Conservation (phyloP, 2,888 invertebrate genomes). For the Chirona hameri region DNA sequence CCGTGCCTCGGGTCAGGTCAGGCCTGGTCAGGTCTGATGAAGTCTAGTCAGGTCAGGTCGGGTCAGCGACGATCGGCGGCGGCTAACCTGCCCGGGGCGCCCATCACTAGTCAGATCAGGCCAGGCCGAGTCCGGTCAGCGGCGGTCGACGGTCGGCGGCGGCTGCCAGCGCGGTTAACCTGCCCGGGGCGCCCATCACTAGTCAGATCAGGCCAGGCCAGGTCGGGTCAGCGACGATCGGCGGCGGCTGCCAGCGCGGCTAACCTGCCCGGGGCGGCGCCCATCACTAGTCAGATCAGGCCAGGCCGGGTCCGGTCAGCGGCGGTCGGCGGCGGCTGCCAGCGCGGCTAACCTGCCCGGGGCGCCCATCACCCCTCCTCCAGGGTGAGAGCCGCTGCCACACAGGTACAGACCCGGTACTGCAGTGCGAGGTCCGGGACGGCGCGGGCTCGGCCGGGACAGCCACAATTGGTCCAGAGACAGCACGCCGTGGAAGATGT, state of each 20-base stretch:
- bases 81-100: no score
- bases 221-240: neutral
- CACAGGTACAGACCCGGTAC: conserved; percentile 52
- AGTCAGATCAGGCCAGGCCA: no score
- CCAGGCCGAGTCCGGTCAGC: no score
- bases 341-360: conserved; percentile 53
- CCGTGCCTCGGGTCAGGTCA: no score
- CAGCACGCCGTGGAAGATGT: conserved; percentile 58
- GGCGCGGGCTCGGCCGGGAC: conserved; percentile 48
- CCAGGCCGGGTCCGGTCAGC: conserved; percentile 23
- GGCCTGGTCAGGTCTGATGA: no score
- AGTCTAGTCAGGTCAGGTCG: no score
- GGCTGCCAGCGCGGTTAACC: conserved; percentile 35
- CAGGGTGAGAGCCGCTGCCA: conserved; percentile 57
- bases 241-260: conserved; percentile 46
- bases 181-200: no score
- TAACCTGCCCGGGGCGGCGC: conserved; percentile 53
- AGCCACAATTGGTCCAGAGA: conserved; percentile 54
- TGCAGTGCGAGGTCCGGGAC: conserved; percentile 50
- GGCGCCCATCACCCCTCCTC: conserved; percentile 57
- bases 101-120: no score
- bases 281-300: no score
- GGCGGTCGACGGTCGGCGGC: conserved; percentile 29
- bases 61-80: no score
- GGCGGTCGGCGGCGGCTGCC: conserved; percentile 30